Evolutionary conservation across 2,113 vertebrate genomes (phyloP).

Genomic region (Macrotus californicus): DNA sequence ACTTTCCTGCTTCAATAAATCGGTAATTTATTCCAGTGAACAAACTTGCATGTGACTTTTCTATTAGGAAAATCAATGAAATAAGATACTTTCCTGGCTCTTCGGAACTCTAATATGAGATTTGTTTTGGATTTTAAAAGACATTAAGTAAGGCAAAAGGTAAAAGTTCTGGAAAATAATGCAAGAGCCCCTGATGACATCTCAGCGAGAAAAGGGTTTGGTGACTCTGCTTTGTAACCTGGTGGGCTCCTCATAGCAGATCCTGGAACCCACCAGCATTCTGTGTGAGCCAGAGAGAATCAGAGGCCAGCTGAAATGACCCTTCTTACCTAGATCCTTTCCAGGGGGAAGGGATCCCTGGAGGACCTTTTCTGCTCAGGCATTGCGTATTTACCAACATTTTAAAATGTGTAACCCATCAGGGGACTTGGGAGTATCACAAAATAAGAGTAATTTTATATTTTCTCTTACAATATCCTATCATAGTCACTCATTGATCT

Average conservation of each 20-base stretch:
- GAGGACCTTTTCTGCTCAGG: not conserved
- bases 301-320: not conserved
- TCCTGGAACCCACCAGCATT: not conserved
- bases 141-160: not conserved
- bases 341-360: not conserved
- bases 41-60: constrained; percentile 29
- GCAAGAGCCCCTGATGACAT: not conserved
- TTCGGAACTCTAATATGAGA: not conserved
- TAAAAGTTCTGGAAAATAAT: not conserved
- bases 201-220: not conserved
- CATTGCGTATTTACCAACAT: not conserved
- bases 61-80: constrained; percentile 43
- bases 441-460: not conserved
- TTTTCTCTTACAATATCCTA: not conserved
- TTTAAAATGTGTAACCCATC: not conserved
- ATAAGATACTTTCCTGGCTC: not conserved
- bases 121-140: constrained; percentile 4
- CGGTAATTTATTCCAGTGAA: constrained; percentile 46
- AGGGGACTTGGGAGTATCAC: not conserved
- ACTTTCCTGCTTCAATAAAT: constrained; percentile 44
- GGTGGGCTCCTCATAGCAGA: not conserved
- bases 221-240: not conserved
- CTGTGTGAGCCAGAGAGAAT: not conserved
- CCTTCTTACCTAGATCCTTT: not conserved
- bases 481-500: not conserved